Percentiles rank a stretch among this genome's conserved stretches.
Evolutionary conservation across 2,888 invertebrate genomes (phyloP).

Genomic region (Mactromeris polynyma): DNA sequence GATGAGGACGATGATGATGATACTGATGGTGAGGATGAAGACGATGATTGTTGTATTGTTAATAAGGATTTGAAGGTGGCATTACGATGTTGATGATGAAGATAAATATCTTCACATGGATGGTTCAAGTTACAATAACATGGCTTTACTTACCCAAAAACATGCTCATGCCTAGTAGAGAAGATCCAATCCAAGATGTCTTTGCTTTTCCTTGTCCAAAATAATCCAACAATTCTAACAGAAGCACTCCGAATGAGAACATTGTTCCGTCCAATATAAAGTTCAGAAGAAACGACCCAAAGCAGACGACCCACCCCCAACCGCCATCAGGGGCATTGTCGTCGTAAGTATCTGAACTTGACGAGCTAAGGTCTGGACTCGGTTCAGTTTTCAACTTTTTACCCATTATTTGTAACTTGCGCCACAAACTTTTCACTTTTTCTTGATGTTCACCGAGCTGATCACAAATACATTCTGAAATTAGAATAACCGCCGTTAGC

Average conservation of each 20-base stretch:
- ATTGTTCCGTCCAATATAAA: conserved; percentile 83
- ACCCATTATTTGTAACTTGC: conserved; percentile 29
- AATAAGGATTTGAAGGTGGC: too few relatives aligned
- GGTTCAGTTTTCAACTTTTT: conserved; percentile 22
- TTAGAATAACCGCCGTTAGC: background rate
- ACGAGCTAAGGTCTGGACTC: background rate
- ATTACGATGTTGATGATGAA: too few relatives aligned
- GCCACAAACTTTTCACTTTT: conserved; percentile 21
- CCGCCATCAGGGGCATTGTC: conserved; percentile 78
- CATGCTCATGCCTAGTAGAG: conserved; percentile 80
- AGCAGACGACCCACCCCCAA: conserved; percentile 83
- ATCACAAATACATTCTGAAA: conserved; percentile 44
- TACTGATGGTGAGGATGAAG: background rate
- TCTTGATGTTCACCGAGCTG: conserved; percentile 16
- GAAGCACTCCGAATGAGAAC: conserved; percentile 82
- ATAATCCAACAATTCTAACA: conserved; percentile 78
- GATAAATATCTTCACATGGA: too few relatives aligned
- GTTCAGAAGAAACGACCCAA: conserved; percentile 79
- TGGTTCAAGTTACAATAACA: too few relatives aligned
- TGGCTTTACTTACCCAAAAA: conserved; percentile 75
- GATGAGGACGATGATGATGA: background rate
- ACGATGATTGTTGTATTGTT: background rate
- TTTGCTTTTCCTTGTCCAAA: conserved; percentile 78
- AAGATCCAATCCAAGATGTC: conserved; percentile 81
- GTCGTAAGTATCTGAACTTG: conserved; percentile 37